These are phyloP conservation scores for Dendrolimus pini DNA, from an alignment of 2,888 invertebrate species.

Conservation along the genomic window DNA sequence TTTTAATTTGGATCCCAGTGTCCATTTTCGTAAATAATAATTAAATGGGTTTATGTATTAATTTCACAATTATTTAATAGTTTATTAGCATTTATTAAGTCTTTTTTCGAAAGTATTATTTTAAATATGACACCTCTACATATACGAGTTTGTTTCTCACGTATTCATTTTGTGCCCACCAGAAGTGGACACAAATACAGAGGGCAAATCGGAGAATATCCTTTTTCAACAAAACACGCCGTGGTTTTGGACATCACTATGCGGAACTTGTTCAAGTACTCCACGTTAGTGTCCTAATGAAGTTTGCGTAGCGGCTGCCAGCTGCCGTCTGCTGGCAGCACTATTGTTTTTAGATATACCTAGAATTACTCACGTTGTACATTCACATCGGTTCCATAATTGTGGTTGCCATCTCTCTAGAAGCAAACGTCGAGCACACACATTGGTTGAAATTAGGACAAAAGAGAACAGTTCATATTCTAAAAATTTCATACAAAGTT, in stretches of 20 bases:
- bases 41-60: too few relatives aligned
- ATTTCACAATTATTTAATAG: too few relatives aligned
- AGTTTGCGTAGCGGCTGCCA: slow-evolving; percentile 21
- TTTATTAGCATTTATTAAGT: too few relatives aligned
- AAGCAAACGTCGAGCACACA: too few relatives aligned
- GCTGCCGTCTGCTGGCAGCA: slow-evolving; percentile 14
- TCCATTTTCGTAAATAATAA: too few relatives aligned
- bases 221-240: slow-evolving; percentile 5
- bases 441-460: too few relatives aligned
- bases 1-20: too few relatives aligned
- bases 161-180: too few relatives aligned
- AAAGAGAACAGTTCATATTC: too few relatives aligned
- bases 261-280: slow-evolving; percentile 7
- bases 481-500: too few relatives aligned
- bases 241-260: slow-evolving; percentile 3
- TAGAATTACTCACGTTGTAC: neutral
- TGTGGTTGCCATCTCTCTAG: neutral
- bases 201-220: neutral
- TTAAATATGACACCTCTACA: neutral
- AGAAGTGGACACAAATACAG: neutral
- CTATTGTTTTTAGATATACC: slow-evolving; percentile 11
- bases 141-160: neutral
- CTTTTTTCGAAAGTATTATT: too few relatives aligned
- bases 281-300: slow-evolving; percentile 15
- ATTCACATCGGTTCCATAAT: neutral